A percentile compares a stretch with the other conserved stretches of the same genome.
These are phyloP conservation scores for Hephaestus fuliginosus DNA, from an alignment of 2,797 vertebrate species.

Conservation along the genomic window DNA sequence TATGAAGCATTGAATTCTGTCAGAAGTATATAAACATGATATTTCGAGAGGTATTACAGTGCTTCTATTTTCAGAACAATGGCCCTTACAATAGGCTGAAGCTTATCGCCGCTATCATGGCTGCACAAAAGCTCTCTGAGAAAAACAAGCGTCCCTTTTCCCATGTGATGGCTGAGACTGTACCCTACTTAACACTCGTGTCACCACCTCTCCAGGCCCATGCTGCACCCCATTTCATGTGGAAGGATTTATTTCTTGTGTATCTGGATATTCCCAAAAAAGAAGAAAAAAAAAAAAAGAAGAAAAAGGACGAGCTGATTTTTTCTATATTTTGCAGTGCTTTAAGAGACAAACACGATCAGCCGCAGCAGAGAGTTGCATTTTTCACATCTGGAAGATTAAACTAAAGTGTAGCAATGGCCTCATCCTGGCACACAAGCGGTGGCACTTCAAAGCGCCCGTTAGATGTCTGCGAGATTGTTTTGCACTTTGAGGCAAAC, in stretches of 20 bases:
- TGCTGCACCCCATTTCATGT: conserved; percentile 21
- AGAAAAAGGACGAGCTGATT: conserved; percentile 1
- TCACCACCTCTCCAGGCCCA: conserved; percentile 11
- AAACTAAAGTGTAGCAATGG: conserved; percentile 51
- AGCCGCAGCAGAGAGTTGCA: conserved; percentile 20
- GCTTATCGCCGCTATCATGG: conserved; percentile 31
- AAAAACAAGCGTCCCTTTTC: conserved; percentile 28
- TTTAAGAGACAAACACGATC: conserved; percentile 34
- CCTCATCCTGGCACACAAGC: conserved; percentile 38
- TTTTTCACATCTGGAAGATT: conserved; percentile 60
- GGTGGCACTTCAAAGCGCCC: conserved; percentile 42
- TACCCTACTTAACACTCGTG: conserved; percentile 16
- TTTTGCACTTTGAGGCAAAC: conserved; percentile 69
- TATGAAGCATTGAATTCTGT: neutral
- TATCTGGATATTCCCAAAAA: conserved; percentile 8
- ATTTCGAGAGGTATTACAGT: conserved; percentile 10
- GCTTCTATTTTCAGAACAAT: conserved; percentile 51
- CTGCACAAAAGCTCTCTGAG: conserved; percentile 47
- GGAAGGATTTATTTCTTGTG: conserved; percentile 30
- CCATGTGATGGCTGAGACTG: conserved; percentile 33
- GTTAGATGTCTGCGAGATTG: conserved; percentile 58
- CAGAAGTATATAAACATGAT: conserved; percentile 11
- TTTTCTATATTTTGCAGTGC: neutral
- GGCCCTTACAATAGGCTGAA: conserved; percentile 26
- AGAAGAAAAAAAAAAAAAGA: too few species aligned